phyloP scores from a whole-genome alignment of 2,113 vertebrate species.

The Canis aureus region DNA sequence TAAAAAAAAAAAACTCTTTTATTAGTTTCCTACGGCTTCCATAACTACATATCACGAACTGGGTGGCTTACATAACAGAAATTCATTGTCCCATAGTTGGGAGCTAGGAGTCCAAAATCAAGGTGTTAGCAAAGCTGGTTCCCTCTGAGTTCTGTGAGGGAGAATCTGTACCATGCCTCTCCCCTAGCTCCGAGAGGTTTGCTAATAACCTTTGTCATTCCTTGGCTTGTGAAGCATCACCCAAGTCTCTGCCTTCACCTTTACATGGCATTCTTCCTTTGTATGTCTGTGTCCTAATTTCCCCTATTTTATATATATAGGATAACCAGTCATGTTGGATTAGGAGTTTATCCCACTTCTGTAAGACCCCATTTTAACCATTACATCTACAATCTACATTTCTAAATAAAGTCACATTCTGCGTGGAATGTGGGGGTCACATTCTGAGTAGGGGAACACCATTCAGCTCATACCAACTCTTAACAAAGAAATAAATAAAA shows the following conservation, averaged over 20 bases:
- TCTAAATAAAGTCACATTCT: slow-evolving; percentile 22
- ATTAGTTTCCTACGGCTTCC: not conserved
- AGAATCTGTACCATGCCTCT: not conserved
- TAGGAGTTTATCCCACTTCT: not conserved
- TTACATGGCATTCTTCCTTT: not conserved
- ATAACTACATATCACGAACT: not conserved
- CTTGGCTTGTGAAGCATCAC: not conserved
- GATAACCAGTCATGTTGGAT: not conserved
- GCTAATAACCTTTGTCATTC: not conserved
- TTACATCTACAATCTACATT: not conserved
- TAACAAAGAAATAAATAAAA: not conserved
- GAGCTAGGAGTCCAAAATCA: not conserved
- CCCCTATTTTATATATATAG: not conserved
- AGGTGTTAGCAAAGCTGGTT: not conserved
- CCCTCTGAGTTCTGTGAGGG: not conserved
- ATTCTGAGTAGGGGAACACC: not conserved
- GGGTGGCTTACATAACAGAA: not conserved
- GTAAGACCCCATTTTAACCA: not conserved
- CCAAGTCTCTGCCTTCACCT: not conserved
- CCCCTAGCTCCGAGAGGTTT: not conserved
- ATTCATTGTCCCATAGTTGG: not conserved
- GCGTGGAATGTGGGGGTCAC: not conserved
- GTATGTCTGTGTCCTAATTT: not conserved
- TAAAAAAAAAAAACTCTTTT: not conserved
- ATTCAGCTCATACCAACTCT: not conserved